Conservation (phyloP, 1,140 invertebrate species). For the Zaprionus ornatus region DNA sequence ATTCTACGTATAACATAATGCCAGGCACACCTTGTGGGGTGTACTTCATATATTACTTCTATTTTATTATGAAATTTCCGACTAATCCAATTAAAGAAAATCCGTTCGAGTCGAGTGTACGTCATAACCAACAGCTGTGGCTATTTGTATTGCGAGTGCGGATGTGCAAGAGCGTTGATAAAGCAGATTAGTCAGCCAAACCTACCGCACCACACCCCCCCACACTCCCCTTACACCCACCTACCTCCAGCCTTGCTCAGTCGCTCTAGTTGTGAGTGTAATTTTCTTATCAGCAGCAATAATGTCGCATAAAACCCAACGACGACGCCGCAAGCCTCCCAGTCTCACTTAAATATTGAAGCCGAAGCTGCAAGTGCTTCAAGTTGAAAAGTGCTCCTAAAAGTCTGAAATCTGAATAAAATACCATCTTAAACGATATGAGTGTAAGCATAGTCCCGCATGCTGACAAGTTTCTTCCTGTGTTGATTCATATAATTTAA, state of each 20-base stretch:
- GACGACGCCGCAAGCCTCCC: conserved; percentile 7
- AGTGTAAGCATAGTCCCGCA: conserved; percentile 9
- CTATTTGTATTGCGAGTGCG: not conserved
- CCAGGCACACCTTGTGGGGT: not conserved
- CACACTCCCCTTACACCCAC: not conserved
- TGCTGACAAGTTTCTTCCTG: not conserved
- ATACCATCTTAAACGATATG: conserved; percentile 27
- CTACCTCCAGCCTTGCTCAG: not conserved
- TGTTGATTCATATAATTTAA: too few relatives aligned
- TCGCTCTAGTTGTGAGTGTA: conserved; percentile 23
- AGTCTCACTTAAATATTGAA: conserved; percentile 43
- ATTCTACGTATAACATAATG: not conserved
- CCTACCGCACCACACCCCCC: not conserved
- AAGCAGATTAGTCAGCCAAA: conserved; percentile 58
- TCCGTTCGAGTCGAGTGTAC: not conserved
- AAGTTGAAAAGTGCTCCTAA: not conserved
- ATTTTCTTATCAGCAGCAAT: conserved; percentile 60
- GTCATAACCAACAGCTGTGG: conserved; percentile 2
- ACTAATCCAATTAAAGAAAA: not conserved
- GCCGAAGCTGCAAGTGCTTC: conserved; percentile 6
- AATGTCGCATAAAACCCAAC: conserved; percentile 47
- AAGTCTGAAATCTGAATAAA: not conserved
- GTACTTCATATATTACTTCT: not conserved
- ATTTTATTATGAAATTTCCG: not conserved
- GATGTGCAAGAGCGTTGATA: conserved; percentile 16